Base-by-base conservation (phyloP, 2,797 vertebrate species). In the Schizopygopsis malacanthus region DNA sequence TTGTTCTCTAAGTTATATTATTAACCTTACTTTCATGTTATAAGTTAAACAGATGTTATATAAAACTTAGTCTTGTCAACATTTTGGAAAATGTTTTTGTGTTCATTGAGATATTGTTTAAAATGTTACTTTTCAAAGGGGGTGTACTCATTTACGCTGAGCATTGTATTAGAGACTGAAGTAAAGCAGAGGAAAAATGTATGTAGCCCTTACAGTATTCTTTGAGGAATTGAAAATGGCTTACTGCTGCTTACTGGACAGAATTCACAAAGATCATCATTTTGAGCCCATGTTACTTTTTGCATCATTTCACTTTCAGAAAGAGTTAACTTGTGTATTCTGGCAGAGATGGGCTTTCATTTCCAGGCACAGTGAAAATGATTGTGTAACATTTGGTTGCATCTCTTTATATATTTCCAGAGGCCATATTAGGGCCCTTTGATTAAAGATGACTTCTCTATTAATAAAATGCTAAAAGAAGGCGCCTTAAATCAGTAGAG, bases 171-270 rank as follows among this genome's bases (percentile, higher is more conserved):
- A 52, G 18, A 65, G 28, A 65, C n/a, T 75, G 80, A 83, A 83
- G 75, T 77, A 77, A 73, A 87, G 54, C 75, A 43, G 75, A 87
- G 73, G 63, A 81, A 41, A 81, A 77, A 67, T 61, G 28, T 77
- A 71, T 77, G 10, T 47, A 76, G 71, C 71, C 13, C 20, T 65
- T 76, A 71, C 22, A 63, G 81, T 41, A 72, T 77, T 87, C 70
- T 80, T 12, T n/a, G 37, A 81, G 86, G 82, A 78, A 81, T 84
- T 84, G 82, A 87, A 87, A 87, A 87, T 43, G 86, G 83, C 83
- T 85, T 85, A 76, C 39, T 83, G 11, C 45, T 79, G 84, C 84
- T 88, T 80, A 69, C 70, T 22, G 43, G 52, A 52, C 69, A 67
- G 10, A 71, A 85, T 79, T 79, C 65, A 10, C 54, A 82, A 69